phyloP scores from a whole-genome alignment of 2,113 vertebrate genomes.

The Scomber colias region DNA sequence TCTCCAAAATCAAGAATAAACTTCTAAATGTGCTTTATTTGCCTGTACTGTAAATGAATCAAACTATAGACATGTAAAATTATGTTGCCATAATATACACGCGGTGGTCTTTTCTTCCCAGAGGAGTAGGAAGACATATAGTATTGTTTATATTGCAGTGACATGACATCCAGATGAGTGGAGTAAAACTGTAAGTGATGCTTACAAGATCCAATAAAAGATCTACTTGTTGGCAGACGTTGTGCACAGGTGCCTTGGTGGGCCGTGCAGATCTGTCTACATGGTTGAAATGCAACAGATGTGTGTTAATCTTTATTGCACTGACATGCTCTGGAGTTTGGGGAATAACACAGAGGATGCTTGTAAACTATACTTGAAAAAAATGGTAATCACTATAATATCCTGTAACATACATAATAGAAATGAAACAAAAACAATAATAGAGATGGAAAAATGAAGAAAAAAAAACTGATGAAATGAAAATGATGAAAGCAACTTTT shows the following conservation, averaged over 20 bases:
- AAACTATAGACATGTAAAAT: neutral
- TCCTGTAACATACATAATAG: neutral
- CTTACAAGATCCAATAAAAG: constrained; percentile 3
- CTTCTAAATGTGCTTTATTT: neutral
- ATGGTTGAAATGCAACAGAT: neutral
- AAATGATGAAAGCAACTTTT: neutral
- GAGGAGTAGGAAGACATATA: neutral
- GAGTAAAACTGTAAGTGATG: constrained; percentile 14
- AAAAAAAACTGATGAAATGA: no score
- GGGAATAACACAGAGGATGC: neutral
- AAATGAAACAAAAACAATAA: no score
- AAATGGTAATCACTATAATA: neutral
- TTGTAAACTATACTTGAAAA: constrained; percentile 1
- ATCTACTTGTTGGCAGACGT: neutral
- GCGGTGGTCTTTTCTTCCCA: neutral
- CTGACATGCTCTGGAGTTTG: neutral
- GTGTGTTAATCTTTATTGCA: neutral
- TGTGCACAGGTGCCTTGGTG: constrained; percentile 10
- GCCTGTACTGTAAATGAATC: neutral
- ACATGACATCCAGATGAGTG: constrained; percentile 17
- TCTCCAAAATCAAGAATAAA: neutral
- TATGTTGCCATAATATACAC: neutral
- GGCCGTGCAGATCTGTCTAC: neutral
- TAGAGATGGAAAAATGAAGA: neutral
- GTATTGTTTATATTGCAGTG: neutral